These are phyloP conservation scores for Macrotis lagotis DNA, from an alignment of 2,113 vertebrate species.

Conservation along the genomic window DNA sequence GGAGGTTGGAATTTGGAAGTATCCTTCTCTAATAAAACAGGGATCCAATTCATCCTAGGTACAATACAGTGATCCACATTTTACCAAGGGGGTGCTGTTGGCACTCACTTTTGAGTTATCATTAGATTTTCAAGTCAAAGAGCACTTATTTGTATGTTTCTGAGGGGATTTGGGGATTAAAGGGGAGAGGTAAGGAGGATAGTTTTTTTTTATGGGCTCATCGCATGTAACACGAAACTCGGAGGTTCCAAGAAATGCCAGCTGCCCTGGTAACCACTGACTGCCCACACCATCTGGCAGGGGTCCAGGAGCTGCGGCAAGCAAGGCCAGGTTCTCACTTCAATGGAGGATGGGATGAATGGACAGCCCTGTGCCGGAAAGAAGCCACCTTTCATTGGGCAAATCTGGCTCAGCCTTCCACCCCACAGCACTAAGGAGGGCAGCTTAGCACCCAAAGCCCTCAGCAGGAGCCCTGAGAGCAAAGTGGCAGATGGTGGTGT, in stretches of 20 bases:
- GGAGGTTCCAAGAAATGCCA: neutral
- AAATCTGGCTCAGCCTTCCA: neutral
- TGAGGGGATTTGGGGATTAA: neutral
- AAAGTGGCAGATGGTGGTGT: neutral
- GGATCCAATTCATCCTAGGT: neutral
- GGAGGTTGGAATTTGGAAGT: neutral
- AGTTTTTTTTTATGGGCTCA: neutral
- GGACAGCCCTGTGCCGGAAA: rapidly evolving
- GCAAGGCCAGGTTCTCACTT: neutral
- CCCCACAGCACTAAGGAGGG: neutral
- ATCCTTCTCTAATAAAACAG: neutral
- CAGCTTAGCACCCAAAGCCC: neutral
- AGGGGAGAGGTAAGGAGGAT: neutral
- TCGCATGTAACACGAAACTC: neutral
- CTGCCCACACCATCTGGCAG: neutral
- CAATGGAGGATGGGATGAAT: neutral
- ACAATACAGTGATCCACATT: neutral
- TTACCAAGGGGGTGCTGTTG: neutral
- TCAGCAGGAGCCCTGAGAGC: neutral
- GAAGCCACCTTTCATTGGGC: neutral
- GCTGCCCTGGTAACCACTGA: neutral
- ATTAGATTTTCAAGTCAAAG: neutral
- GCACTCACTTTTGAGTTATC: neutral
- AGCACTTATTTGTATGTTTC: neutral
- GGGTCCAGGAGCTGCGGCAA: neutral